Percentiles rank a stretch among this genome's conserved stretches.
These are phyloP conservation scores for Coregonus sp. DNA, from an alignment of 2,797 vertebrate species.

Conservation along the genomic window DNA sequence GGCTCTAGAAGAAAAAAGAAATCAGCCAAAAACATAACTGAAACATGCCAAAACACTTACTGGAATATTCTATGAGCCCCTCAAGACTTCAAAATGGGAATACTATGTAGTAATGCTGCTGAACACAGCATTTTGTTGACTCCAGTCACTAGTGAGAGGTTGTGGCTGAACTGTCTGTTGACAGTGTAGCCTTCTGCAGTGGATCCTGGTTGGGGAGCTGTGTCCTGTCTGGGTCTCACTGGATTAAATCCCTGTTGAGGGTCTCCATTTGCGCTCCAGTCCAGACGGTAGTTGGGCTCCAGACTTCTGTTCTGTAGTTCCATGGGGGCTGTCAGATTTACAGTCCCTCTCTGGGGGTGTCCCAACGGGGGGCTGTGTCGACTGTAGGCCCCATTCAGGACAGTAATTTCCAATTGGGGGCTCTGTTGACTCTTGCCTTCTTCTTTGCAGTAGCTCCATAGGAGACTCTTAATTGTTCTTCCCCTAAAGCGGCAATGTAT, in stretches of 20 bases:
- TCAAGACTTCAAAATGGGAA: not conserved
- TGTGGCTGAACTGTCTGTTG: not conserved
- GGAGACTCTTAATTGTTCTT: not conserved
- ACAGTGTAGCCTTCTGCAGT: not conserved
- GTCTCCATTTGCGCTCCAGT: not conserved
- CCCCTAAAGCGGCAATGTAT: not conserved
- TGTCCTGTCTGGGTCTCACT: not conserved
- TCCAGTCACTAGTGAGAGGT: not conserved
- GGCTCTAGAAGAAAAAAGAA: not conserved
- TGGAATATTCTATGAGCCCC: not conserved
- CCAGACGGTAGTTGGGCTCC: not conserved
- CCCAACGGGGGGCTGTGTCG: conserved; percentile 62
- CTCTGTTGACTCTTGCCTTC: not conserved
- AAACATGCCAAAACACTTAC: not conserved
- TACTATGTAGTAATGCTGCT: not conserved
- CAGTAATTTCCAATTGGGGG: not conserved
- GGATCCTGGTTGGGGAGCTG: not conserved
- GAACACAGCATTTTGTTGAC: not conserved
- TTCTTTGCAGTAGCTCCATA: not conserved
- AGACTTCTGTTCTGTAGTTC: conserved; percentile 1
- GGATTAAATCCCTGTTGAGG: not conserved
- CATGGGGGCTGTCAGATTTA: not conserved
- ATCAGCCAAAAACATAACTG: not conserved
- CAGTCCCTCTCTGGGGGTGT: conserved; percentile 25
- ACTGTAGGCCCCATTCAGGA: conserved; percentile 36